Conservation (phyloP, 2,888 invertebrate species). For the Drosophila peninsularis region DNA sequence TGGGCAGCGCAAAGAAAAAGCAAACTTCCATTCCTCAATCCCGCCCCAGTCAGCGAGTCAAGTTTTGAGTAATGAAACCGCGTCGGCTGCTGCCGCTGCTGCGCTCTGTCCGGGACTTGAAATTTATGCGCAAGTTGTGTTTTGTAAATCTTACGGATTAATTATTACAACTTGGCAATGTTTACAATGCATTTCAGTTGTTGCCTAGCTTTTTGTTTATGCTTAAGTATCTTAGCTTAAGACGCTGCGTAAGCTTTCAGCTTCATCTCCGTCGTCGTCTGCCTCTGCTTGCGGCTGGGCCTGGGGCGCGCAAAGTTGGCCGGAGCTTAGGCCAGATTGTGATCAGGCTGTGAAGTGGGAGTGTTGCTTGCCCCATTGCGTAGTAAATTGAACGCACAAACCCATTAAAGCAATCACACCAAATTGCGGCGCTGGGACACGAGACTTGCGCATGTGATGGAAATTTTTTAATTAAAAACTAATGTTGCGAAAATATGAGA, state of each 20-base stretch:
- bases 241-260: conserved; percentile 19
- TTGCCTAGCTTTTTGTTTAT: conserved; percentile 38
- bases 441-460: conserved; percentile 55
- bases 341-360: conserved; percentile 17
- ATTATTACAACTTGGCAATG: conserved; percentile 79
- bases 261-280: background rate
- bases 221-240: conserved; percentile 48
- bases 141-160: conserved; percentile 80
- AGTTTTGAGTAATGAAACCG: conserved; percentile 68
- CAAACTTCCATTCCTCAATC: conserved; percentile 11
- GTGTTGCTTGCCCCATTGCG: conserved; percentile 32
- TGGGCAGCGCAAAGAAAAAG: conserved; percentile 21
- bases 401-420: conserved; percentile 45
- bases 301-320: conserved; percentile 11
- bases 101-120: conserved; percentile 16
- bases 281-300: background rate
- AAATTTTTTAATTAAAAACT: conserved; percentile 83
- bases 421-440: conserved; percentile 27
- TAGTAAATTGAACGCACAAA: conserved; percentile 45
- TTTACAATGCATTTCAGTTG: conserved; percentile 68
- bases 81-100: conserved; percentile 2
- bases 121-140: conserved; percentile 66
- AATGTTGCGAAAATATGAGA: conserved; percentile 82
- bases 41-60: conserved; percentile 11
- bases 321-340: conserved; percentile 25